These are phyloP conservation scores for Gymnorhina tibicen DNA, from an alignment of 2,113 vertebrate genomes.

Conservation along the genomic window DNA sequence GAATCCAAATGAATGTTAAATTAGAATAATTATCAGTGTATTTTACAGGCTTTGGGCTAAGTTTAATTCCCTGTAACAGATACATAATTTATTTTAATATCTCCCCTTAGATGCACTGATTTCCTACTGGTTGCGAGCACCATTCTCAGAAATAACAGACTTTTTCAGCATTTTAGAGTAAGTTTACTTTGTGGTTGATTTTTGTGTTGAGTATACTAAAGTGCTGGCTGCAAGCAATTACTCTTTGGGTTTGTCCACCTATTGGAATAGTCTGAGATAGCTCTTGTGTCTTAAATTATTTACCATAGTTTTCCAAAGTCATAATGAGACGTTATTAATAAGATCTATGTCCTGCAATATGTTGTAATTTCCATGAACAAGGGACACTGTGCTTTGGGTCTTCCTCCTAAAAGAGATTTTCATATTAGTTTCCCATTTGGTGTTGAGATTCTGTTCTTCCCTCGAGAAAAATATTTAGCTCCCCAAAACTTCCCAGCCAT, in stretches of 20 bases:
- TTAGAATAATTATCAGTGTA: background rate
- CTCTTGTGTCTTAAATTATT: background rate
- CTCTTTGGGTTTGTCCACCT: background rate
- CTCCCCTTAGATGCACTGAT: constrained; percentile 87
- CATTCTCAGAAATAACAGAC: constrained; percentile 92
- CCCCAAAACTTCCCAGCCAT: background rate
- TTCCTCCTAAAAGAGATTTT: background rate
- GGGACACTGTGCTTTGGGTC: background rate
- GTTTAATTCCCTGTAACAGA: background rate
- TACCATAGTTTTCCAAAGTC: background rate
- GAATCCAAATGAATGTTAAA: background rate
- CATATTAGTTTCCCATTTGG: background rate
- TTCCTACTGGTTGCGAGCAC: constrained; percentile 94
- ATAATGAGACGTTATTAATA: background rate
- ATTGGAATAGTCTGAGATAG: background rate
- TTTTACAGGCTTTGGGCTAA: background rate
- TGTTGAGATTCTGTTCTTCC: background rate
- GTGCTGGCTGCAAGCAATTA: background rate
- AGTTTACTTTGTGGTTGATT: constrained; percentile 59
- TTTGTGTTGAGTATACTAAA: background rate
- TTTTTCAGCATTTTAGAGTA: constrained; percentile 99
- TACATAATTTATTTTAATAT: background rate
- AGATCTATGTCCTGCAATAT: background rate
- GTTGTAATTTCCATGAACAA: background rate
- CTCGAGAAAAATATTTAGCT: background rate